phyloP scores from a whole-genome alignment of 2,888 invertebrate species.

The Hirtodrosophila cameraria region DNA sequence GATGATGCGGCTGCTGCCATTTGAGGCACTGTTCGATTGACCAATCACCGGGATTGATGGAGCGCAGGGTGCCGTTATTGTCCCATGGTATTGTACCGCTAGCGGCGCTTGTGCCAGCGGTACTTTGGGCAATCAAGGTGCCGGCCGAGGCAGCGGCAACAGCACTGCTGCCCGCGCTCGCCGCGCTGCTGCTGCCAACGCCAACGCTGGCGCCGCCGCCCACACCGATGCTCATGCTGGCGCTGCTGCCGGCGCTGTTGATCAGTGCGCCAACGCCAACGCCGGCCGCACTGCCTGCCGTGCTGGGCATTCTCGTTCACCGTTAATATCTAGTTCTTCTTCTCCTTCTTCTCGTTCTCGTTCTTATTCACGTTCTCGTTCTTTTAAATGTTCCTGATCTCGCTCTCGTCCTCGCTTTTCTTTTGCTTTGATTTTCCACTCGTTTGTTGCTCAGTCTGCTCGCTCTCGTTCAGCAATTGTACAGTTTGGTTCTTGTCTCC shows the following conservation, averaged over 20 bases:
- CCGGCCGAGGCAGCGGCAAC: conserved; percentile 58
- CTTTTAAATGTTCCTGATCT: neutral
- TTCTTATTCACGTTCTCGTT: neutral
- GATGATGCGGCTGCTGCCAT: conserved; percentile 90
- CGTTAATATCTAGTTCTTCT: too few relatives aligned
- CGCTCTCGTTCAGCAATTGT: conserved; percentile 32
- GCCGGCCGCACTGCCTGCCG: conserved; percentile 71
- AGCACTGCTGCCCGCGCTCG: conserved; percentile 51
- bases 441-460: conserved; percentile 44
- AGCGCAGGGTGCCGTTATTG: conserved; percentile 83
- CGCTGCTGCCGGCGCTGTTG: conserved; percentile 66
- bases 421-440: neutral
- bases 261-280: conserved; percentile 69
- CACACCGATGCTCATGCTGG: conserved; percentile 62
- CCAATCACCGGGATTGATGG: conserved; percentile 83
- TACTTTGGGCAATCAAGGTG: conserved; percentile 77
- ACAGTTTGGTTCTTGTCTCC: conserved; percentile 8
- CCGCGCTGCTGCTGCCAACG: conserved; percentile 20
- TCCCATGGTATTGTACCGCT: conserved; percentile 83
- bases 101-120: conserved; percentile 70
- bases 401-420: neutral
- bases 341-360: conserved; percentile 35
- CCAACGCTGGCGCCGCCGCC: conserved; percentile 42
- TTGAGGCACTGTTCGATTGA: conserved; percentile 85
- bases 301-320: conserved; percentile 72